These are phyloP conservation scores for Cynoglossus semilaevis DNA, from an alignment of 2,113 vertebrate species.

Conservation along the genomic window DNA sequence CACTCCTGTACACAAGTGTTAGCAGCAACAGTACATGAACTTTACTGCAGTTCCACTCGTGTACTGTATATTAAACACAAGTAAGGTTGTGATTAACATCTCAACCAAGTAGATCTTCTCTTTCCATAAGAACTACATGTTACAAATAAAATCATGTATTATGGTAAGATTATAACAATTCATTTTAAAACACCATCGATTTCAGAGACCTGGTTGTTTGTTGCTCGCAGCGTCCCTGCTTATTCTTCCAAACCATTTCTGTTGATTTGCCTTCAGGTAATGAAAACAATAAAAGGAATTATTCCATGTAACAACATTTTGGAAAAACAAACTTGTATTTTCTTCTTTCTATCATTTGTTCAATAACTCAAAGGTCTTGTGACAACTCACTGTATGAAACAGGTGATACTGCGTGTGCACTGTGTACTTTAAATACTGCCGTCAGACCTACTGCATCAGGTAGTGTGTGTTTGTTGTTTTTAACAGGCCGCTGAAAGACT, in stretches of 20 bases:
- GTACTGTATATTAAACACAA: too few relatives aligned
- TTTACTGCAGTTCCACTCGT: too few relatives aligned
- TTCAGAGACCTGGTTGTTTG: conserved; percentile 36
- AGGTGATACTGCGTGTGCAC: too few relatives aligned
- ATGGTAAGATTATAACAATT: too few relatives aligned
- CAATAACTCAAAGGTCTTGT: neutral
- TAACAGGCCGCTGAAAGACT: neutral
- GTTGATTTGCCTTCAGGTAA: conserved; percentile 53
- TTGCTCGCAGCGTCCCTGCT: conserved; percentile 11
- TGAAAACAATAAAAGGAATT: conserved; percentile 49
- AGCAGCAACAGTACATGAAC: too few relatives aligned
- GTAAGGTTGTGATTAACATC: too few relatives aligned
- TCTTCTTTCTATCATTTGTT: neutral
- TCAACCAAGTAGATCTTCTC: too few relatives aligned
- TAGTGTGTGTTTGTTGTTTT: conserved; percentile 7
- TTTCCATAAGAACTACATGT: too few relatives aligned
- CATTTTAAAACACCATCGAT: neutral
- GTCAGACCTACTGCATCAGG: neutral
- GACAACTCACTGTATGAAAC: too few relatives aligned
- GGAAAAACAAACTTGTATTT: conserved; percentile 6
- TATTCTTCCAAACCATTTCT: conserved; percentile 16
- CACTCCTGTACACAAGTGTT: too few relatives aligned
- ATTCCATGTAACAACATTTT: conserved; percentile 17
- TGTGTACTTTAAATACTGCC: too few relatives aligned
- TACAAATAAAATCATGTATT: too few relatives aligned